Base-by-base conservation (phyloP, 2,888 invertebrate species). In the Epinotia ramella region DNA sequence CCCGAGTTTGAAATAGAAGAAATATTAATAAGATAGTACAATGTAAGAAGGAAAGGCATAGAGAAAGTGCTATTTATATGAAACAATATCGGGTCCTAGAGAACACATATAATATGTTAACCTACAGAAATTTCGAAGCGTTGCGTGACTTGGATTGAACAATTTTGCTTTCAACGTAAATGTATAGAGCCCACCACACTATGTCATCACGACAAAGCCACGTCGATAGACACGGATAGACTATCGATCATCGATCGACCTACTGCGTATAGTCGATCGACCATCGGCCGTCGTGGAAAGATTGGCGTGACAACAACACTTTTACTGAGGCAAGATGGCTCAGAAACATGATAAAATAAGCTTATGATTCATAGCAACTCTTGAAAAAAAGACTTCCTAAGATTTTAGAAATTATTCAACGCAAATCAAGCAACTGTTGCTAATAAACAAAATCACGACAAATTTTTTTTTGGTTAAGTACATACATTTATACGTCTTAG, bases 1-100 rank as follows among this genome's bases (percentile, higher is more conserved):
- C 77, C 78, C 77, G 66, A 80, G 65, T 66, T 59, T 46, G 71
- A 56, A 69, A 75, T 46, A 20, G 12, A 28, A 57, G 57, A 64
- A 69, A 65, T 59, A 59, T 44, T 18, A 69, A 46, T 49, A 40
- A 65, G 70, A 70, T 62, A 44, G 46, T 60, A 49, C 64, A 74
- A 70, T 67, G 33, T 66, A 66, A 40, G 68, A 68, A 57, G 67
- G 33, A 67, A 24, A 56, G 20, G 20, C 46, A 71, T 20, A 71
- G 63, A 73, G 46, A 65, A 28, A 65, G 18, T 3, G 16, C 13
- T 73, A 72, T 64, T 64, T 72, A 65, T 70, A 68, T 60, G 44
- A 59, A 20, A 13, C 2, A 12, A 9, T 3, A 24, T 65, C 70
- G 70, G 70, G 60, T 71, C 75, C 33, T 56, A 64, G 12, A 53